These are phyloP conservation scores for Chromoteleia sp. DNA, from an alignment of 2,888 invertebrate genomes.

Conservation along the genomic window DNA sequence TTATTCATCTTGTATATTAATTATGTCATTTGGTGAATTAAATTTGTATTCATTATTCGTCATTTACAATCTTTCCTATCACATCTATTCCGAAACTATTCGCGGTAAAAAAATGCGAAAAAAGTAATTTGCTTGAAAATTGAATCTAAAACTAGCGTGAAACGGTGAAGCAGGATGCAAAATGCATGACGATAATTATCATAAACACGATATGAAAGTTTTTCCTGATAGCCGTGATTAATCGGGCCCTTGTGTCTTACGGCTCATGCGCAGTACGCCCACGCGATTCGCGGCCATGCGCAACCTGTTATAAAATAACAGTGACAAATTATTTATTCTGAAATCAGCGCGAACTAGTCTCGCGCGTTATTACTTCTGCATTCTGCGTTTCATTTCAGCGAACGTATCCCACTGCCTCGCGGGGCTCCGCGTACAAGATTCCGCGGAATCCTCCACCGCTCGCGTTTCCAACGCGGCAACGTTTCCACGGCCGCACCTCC, in stretches of 20 bases:
- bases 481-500: conserved; percentile 21
- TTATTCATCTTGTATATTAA: no score
- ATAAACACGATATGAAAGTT: conserved; percentile 62
- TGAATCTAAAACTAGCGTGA: conserved; percentile 11
- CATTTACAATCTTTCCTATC: no score
- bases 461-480: conserved; percentile 10
- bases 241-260: conserved; percentile 56
- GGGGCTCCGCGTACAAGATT: not conserved
- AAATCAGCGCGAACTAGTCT: conserved; percentile 50
- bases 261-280: conserved; percentile 59
- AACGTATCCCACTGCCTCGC: conserved; percentile 5
- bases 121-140: not conserved
- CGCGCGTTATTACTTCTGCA: conserved; percentile 32
- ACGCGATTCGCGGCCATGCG: conserved; percentile 36
- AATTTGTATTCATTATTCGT: no score
- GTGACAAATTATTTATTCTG: conserved; percentile 67
- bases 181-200: conserved; percentile 57
- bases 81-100: no score
- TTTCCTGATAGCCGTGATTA: conserved; percentile 61
- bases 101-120: no score
- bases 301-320: conserved; percentile 60
- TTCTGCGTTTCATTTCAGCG: conserved; percentile 16
- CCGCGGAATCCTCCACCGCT: conserved; percentile 21
- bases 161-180: conserved; percentile 22
- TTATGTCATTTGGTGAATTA: no score